Base-by-base conservation (phyloP, 2,113 vertebrate genomes). In the Atherinomorus stipes region DNA sequence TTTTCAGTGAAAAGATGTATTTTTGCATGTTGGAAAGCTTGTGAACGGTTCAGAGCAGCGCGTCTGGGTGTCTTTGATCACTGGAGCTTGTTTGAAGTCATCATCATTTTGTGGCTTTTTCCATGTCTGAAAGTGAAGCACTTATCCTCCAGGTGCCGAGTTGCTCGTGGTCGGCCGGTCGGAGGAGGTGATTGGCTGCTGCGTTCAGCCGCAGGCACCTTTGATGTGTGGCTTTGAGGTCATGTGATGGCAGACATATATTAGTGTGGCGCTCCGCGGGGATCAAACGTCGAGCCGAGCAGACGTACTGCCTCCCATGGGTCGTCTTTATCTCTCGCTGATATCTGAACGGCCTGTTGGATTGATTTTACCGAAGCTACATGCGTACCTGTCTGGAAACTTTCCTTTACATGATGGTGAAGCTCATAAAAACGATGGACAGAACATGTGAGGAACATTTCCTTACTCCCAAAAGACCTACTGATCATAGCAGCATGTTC, bases 181-280 rank as follows among this genome's bases (percentile, higher is more conserved):
- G 7, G 1, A 63, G 28, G 67, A 11, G 22, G 3, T 67, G 74
- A 85, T 61, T 76, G 73, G 70, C 50, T 73, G 63, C 63, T 45
- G 57, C 71, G 59, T 49, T 34, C 7, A 15, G 59, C 67, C 26
- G 58, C 28, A 37, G 45, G 21, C 40, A 45, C 21, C 56, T 71
- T 85, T 80, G 73, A 85, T 85, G 53, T 31, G n/a, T 21, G 19
- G 66, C 45, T 84, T 42, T 73, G 65, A 76, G 66, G 66, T 71
- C 85, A 70, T 63, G 68, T 60, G 75, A 87, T 76, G 40, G 78
- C 81, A 81, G 60, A 26, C 23, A 15, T 59, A 69, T 34, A 63
- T 28, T 22, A 56, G 54, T 44, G 4, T 60, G 9, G 64, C 74
- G 50, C 54, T 1, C 42, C 21, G 34, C 7, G 0, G 31, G 54